Base-by-base conservation (phyloP, 1,140 invertebrate species). In the Polypedilum pembai region DNA sequence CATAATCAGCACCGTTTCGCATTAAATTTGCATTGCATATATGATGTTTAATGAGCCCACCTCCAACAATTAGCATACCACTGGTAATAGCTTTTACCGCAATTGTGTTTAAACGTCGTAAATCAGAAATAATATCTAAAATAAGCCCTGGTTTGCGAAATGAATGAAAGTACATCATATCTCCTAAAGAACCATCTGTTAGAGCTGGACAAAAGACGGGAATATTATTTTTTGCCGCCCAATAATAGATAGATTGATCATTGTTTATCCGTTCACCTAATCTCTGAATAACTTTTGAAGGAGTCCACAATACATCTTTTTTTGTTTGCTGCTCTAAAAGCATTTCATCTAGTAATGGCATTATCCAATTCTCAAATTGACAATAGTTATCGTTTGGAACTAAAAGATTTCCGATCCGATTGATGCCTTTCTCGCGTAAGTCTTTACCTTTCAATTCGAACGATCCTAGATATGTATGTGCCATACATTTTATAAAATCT, bases 81-180 rank as follows among this genome's bases (percentile, higher is more conserved):
- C 92, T 93, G 78, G 96, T 92, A 15, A 90, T 83, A 3, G 97
- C 93, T 83, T 94, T 95, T 1, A 98, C 91, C n/a, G 98, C 93
- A 86, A 98, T 95, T 33, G 90, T 91, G 84, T 99, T 99, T 8
- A 99, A 81, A 75, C 93, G 86, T 75, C 89, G 85, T 75, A 99
- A 86, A 86, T 99, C 98, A 83, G 94, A 91, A 74, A 98, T 84
- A 81, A 99, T 97, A 82, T 99, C 98, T 63, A 99, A 82, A 8
- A 97, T 85, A 15, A 99, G 85, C 7, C 96, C 97, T 65, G 95
- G 94, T 80, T 93, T 93, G 79, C 89, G 91, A 79, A 91, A 98
- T 0, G 95, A 96, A 85, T 99, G 98, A 78, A 99, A 98, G 82
- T 96, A 99, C 87, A 99, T 93, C 97, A 99, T 99, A 82, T 99